Evolutionary conservation across 2,113 vertebrate genomes (phyloP), one percentile per base, ranked within the genome.

Genomic region (Gasterosteus nipponicus): DNA sequence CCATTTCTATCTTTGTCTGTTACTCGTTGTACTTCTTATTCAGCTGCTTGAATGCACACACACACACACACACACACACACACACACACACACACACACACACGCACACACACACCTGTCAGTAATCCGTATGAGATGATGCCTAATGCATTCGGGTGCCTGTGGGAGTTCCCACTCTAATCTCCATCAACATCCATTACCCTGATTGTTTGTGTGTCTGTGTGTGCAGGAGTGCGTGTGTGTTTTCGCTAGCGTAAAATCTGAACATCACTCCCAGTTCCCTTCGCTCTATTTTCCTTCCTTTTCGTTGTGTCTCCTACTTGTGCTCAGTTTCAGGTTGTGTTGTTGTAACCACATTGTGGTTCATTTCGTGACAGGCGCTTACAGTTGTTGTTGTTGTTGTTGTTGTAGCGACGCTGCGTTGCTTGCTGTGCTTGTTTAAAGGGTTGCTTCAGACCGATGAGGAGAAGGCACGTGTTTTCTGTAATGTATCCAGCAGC

Each of bases 181-280:
- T 92, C 90, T 90, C 89, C 91, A 92, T 91, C 91, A 93, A 89
- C 90, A 90, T 91, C 91, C 92, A 93, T 93, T 93, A 91, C 80
- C 81, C 77, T 89, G 92, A 92, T 92, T 90, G 90, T 91, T 56
- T 86, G 89, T 90, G 82, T 89, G 83, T 76, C 11, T 75, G 67
- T 75, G 4, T 78, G 39, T 63, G 56, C 61, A 66, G 59, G 77
- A 70, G 46, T 7, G 26, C 35, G 51, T 29, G 42, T 31, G 18
- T 51, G 60, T 39, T 42, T 65, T 47, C 75, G 5, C 65, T 74
- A 29, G 53, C 14, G 68, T 67, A 51, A 65, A 66, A 82, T 71
- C 49, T 62, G 60, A 74, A 67, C 63, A 31, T 71, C 69, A 67
- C 68, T 67, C 76, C 69, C 78, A 47, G 7, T 53, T 63, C n/a